Conservation (phyloP, 92 coral and sea anemone genomes). For the Epizoanthus scotinus region DNA sequence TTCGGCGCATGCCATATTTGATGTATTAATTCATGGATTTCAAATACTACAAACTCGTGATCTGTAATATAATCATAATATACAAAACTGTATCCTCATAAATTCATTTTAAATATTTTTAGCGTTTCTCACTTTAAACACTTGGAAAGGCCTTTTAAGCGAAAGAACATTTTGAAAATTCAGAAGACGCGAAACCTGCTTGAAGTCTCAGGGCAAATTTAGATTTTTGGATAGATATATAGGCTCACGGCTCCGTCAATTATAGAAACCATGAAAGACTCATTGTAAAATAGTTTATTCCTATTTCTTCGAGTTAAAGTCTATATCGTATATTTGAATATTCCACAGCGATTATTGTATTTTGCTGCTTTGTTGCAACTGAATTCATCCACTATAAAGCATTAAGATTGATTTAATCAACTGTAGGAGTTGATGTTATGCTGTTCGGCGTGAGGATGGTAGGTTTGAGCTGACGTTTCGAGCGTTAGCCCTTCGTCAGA, state of each 20-base stretch:
- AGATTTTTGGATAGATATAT: neutral
- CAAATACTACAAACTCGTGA: neutral
- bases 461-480: too few relatives aligned
- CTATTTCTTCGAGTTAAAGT: neutral
- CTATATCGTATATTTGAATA: constrained; percentile 7
- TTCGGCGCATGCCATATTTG: neutral
- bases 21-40: neutral
- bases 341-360: neutral
- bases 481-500: too few relatives aligned
- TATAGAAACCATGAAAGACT: neutral
- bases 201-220: too few relatives aligned
- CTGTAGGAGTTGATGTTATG: too few relatives aligned
- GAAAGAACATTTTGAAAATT: neutral
- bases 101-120: neutral
- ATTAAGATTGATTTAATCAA: too few relatives aligned
- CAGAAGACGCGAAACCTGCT: too few relatives aligned
- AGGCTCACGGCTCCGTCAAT: neutral
- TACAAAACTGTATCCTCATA: neutral
- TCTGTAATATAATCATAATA: neutral
- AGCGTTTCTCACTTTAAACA: neutral
- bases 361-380: neutral
- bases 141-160: neutral
- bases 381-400: neutral
- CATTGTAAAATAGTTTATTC: constrained; percentile 17
- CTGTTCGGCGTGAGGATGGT: too few relatives aligned